These are phyloP conservation scores for Hemitrygon akajei DNA, from an alignment of 2,797 vertebrate genomes.

Conservation along the genomic window DNA sequence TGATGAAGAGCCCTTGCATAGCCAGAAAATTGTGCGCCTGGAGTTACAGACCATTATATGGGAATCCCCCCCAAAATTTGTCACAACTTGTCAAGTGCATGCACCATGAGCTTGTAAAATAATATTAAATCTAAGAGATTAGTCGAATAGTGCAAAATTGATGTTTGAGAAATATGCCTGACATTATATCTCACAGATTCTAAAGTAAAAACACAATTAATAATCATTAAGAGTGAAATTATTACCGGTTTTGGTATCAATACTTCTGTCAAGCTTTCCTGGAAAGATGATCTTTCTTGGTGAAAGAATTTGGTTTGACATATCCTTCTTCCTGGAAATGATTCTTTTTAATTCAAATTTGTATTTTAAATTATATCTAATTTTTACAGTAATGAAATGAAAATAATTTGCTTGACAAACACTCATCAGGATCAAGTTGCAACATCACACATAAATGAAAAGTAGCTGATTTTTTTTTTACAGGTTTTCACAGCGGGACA, in stretches of 20 bases:
- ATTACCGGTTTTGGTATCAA: constrained; percentile 5
- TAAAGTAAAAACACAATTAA: constrained; percentile 12
- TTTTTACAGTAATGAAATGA: too few relatives aligned
- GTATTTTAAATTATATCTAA: not conserved
- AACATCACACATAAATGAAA: not conserved
- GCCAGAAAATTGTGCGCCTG: not conserved
- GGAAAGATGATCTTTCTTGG: not conserved
- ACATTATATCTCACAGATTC: not conserved
- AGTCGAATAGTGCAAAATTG: not conserved
- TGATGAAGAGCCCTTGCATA: not conserved
- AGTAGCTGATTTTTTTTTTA: not conserved
- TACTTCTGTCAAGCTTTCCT: constrained; percentile 29
- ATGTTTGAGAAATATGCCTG: not conserved
- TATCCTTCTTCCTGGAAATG: not conserved
- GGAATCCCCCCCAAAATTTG: not conserved
- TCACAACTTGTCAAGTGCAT: not conserved
- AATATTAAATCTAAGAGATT: constrained; percentile 16
- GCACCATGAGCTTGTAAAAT: not conserved
- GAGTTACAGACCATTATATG: too few relatives aligned
- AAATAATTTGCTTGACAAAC: not conserved
- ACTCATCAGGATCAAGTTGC: not conserved
- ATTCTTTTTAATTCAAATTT: not conserved
- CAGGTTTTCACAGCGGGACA: not conserved
- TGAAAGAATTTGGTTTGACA: constrained; percentile 5
- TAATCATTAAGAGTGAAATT: constrained; percentile 26